These are phyloP conservation scores for Paratilapia polleni DNA, from an alignment of 2,113 vertebrate species.

Conservation along the genomic window DNA sequence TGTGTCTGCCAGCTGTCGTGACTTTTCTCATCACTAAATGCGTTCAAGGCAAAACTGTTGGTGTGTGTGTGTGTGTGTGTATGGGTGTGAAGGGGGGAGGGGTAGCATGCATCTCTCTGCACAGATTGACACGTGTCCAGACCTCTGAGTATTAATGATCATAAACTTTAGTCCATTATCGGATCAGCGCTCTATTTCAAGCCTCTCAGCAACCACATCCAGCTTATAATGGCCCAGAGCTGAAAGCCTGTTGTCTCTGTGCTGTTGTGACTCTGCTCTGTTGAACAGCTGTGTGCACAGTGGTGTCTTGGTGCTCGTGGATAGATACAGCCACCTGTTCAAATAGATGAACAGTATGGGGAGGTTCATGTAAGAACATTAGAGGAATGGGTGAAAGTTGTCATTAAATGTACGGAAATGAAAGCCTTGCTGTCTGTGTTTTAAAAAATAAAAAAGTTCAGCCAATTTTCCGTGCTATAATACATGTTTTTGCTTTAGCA, in stretches of 20 bases:
- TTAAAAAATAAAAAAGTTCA: background rate
- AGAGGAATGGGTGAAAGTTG: background rate
- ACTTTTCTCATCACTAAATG: constrained; percentile 8
- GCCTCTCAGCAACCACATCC: constrained; percentile 46
- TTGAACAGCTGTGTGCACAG: constrained; percentile 30
- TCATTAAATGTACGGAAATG: background rate
- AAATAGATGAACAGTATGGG: background rate
- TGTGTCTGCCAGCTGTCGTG: constrained; percentile 14
- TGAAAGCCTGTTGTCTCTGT: constrained; percentile 31
- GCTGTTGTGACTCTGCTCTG: constrained; percentile 2
- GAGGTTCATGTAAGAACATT: background rate
- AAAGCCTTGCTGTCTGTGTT: background rate
- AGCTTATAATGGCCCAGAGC: constrained; percentile 54
- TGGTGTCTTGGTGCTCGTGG: background rate
- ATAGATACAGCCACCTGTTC: constrained; percentile 7
- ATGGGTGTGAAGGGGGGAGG: background rate
- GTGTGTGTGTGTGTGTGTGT: background rate
- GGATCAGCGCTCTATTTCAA: constrained; percentile 71
- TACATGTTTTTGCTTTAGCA: background rate
- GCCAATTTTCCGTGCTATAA: background rate
- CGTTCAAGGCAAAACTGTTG: background rate
- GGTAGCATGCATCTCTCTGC: background rate
- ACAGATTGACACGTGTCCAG: constrained; percentile 53
- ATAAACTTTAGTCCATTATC: constrained; percentile 74
- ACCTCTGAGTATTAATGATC: constrained; percentile 66